Base-by-base conservation (phyloP, 2,888 invertebrate species). In the Acanthococcus lagerstroemiae region DNA sequence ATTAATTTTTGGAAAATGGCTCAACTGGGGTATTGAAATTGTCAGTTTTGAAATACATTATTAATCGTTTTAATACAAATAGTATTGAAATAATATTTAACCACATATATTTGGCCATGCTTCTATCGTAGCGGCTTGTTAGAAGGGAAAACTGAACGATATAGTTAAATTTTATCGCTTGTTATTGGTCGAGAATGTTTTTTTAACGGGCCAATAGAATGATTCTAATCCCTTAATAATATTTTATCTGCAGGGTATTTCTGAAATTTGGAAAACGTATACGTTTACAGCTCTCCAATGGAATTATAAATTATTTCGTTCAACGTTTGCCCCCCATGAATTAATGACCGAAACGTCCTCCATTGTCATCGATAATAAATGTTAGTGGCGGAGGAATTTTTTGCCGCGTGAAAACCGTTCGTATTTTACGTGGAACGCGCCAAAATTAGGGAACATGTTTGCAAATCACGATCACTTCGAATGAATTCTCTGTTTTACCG, bases 61-160 rank as follows among this genome's bases (percentile, higher is more conserved):
- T 61, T 61, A 61, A 61, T 61, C 61, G 61, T 61, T 61, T 61
- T 61, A 61, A 61, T 61, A 61, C 61, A 61, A 61, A 61, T 61
- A 61, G 27, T 61, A 61, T 61, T 61, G 61, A 61, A 61, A 61
- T 61, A 61, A 61, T 61, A 61, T 61, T 61, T 61, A 61, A 61
- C 30, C 61, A 24, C 27, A 26, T 37, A 45, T 58, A 52, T 37
- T 30, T 15, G 22, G 58, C 58, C 22, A 45, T 58, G 46, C 50
- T 48, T 19, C 21, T 9, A 9, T n/a, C 17, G 17, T 48, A 48
- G n/a, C 17, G 15, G 15, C 22, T 22, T 21, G 22, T n/a, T 24
- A 52, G 37, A 52, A 37, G 61, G 50, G 54, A 61, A 61, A 61
- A 27, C 52, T 52, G 30, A 50, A 52, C 52, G 61, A 61, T n/a